phyloP scores from a whole-genome alignment of 53 echinoderm and acorn worm species.

The Holothuria scabra region DNA sequence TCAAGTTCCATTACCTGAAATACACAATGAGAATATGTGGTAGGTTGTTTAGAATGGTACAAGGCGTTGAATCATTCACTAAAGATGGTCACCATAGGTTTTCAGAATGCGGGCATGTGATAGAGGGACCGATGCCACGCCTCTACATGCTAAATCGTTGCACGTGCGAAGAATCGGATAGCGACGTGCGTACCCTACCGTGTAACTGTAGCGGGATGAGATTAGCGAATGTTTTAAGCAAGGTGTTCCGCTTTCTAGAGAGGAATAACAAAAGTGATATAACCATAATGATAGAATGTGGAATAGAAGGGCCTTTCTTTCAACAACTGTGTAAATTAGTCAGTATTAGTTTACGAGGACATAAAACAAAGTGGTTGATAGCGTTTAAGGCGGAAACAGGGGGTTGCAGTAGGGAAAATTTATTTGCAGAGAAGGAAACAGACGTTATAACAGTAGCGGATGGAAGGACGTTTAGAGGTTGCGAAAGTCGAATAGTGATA shows the following conservation, averaged over 20 bases:
- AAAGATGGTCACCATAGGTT: conserved; percentile 14
- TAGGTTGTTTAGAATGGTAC: conserved; percentile 3
- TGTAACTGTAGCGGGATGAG: neutral
- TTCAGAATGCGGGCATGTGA: conserved; percentile 20
- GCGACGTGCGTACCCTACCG: neutral
- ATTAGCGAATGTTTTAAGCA: neutral
- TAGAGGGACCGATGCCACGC: conserved; percentile 22
- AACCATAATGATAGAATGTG: conserved; percentile 14
- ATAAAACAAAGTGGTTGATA: conserved; percentile 21
- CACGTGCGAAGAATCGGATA: neutral
- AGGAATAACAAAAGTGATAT: neutral
- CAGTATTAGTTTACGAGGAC: neutral
- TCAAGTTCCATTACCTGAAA: neutral
- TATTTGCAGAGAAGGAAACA: neutral
- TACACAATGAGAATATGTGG: conserved; percentile 24
- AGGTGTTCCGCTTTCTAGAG: neutral
- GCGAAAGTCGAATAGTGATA: conserved; percentile 15
- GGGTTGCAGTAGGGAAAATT: neutral
- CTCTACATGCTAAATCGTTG: neutral
- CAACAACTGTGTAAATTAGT: conserved; percentile 9
- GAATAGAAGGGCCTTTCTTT: conserved; percentile 6
- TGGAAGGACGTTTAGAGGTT: conserved; percentile 26
- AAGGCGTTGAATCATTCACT: conserved; percentile 10
- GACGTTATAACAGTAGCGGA: conserved; percentile 11
- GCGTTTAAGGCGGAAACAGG: neutral